These are phyloP conservation scores for Bellardia pandia DNA, from an alignment of 2,888 invertebrate genomes.

Conservation along the genomic window DNA sequence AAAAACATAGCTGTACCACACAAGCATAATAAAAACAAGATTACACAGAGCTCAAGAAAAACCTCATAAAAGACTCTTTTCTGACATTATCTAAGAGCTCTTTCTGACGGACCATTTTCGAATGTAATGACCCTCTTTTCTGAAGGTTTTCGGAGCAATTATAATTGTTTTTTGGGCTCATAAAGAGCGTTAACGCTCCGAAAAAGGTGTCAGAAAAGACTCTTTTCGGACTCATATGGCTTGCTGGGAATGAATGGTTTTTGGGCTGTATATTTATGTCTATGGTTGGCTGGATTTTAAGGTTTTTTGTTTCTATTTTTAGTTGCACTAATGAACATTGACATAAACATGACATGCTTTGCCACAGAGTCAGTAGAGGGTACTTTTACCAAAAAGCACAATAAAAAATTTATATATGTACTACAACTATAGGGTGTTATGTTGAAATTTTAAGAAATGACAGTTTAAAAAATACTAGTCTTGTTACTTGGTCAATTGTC, in stretches of 20 bases:
- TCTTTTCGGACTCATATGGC: too few species aligned
- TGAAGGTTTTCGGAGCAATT: too few species aligned
- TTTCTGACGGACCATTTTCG: too few species aligned
- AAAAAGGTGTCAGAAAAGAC: too few species aligned
- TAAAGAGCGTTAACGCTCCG: too few species aligned
- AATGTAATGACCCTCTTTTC: too few species aligned
- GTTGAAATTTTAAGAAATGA: not conserved
- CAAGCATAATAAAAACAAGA: too few species aligned
- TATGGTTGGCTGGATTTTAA: not conserved
- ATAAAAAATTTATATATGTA: not conserved
- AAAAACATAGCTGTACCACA: too few species aligned
- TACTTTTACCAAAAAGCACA: slow-evolving; percentile 24
- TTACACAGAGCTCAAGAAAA: too few species aligned
- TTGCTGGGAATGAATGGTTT: not conserved
- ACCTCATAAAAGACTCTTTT: too few species aligned
- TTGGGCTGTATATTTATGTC: not conserved
- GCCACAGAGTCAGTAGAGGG: slow-evolving; percentile 43
- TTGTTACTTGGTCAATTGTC: not conserved
- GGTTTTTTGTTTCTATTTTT: slow-evolving; percentile 13
- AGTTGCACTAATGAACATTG: slow-evolving; percentile 63
- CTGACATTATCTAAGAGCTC: too few species aligned
- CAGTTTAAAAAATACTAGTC: not conserved
- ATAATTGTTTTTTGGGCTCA: too few species aligned
- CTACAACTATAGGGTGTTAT: not conserved
- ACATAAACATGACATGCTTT: slow-evolving; percentile 63